Base-by-base conservation (phyloP, 1,140 invertebrate species). In the Teleogryllus occipitalis region DNA sequence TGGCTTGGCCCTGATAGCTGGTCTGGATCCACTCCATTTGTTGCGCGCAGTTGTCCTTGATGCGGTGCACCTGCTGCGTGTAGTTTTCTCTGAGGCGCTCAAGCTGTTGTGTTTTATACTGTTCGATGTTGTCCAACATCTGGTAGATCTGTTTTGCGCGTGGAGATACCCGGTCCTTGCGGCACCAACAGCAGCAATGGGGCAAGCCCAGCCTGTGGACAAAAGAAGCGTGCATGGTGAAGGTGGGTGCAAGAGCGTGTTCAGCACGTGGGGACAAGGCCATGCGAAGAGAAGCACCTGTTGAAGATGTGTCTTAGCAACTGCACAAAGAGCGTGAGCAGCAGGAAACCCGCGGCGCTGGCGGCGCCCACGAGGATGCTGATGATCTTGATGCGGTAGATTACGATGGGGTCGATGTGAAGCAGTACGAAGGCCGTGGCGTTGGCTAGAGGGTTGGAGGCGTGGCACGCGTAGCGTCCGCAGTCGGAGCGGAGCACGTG, bases 1-100 rank as follows among this genome's bases (percentile, higher is more conserved):
- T 94, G 39, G 94, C 92, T 87, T 97, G 96, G 18, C 91, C 90
- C 81, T 94, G 92, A 85, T 98, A 98, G 84, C 95, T 97, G 83
- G 93, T 95, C 83, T 96, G 91, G 80, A 98, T 95, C 91, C 94
- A 95, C 84, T 98, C 96, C 86, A 97, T 93, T 88, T 98, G 96
- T 84, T 95, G 94, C 15, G 93, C 90, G 84, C 96, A 98, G 83
- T 98, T 98, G 82, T 98, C 96, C 83, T 95, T 93, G 81, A 98
- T 97, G 82, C 93, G 90, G 84, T 93, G 91, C 75, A 96, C 94
- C 89, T 98, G 96, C 85, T 92, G 90, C 18, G 94, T 93, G 84
- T 98, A 98, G 86, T 98, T 97, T 83, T 98, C 96, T 5, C 95
- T 88, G 73, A 98, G 87, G 82, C 93, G 90, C 84, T 96, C 95